phyloP scores from a whole-genome alignment of 2,113 vertebrate genomes.

The Tachysurus vachellii region DNA sequence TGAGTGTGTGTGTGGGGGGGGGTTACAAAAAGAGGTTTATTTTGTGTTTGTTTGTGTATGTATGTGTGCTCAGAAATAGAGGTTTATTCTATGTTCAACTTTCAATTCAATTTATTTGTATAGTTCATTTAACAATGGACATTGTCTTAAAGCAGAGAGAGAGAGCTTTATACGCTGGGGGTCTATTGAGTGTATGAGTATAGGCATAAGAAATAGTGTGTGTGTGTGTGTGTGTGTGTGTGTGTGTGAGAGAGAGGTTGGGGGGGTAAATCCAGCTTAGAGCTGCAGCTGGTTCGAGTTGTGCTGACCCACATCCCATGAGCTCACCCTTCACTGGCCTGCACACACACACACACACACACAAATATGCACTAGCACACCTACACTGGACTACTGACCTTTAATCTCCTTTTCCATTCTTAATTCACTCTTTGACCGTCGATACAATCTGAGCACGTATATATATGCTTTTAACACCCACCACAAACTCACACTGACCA shows the following conservation, averaged over 20 bases:
- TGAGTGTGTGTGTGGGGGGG: slow-evolving; percentile 25
- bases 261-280: slow-evolving; percentile 51
- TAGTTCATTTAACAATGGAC: not conserved
- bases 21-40: slow-evolving; percentile 7
- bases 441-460: slow-evolving; percentile 10
- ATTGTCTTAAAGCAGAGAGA: not conserved
- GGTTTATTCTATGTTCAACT: too few relatives aligned
- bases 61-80: not conserved
- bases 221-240: not conserved
- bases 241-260: slow-evolving; percentile 13
- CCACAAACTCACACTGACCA: slow-evolving; percentile 11
- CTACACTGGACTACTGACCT: slow-evolving; percentile 21
- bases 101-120: not conserved
- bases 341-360: slow-evolving; percentile 1
- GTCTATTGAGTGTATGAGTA: not conserved
- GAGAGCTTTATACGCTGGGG: not conserved
- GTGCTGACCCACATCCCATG: slow-evolving; percentile 52
- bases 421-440: not conserved
- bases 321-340: slow-evolving; percentile 4
- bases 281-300: slow-evolving; percentile 49
- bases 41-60: slow-evolving; percentile 3
- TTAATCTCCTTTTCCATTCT: slow-evolving; percentile 13
- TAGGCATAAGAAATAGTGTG: not conserved
- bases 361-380: not conserved
- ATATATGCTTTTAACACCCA: not conserved